A percentile compares a stretch with the other conserved stretches of the same genome.
These are phyloP conservation scores for Amblyjoppa proteus DNA, from an alignment of 2,888 invertebrate genomes.

Conservation along the genomic window DNA sequence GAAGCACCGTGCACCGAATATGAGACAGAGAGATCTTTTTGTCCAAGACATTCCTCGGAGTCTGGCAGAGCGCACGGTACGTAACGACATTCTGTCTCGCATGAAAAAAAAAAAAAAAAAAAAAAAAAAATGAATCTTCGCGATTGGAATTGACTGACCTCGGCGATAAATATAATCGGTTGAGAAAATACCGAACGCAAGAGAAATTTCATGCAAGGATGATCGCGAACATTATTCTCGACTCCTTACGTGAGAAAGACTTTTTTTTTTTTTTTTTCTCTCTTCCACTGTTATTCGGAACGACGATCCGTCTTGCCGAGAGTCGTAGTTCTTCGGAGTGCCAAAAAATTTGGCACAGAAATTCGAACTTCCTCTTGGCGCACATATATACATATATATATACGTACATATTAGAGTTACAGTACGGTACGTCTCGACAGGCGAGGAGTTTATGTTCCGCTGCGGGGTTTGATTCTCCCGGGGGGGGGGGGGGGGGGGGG, in stretches of 20 bases:
- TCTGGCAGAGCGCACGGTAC: neutral
- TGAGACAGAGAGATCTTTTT: neutral
- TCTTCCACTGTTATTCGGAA: conserved; percentile 10
- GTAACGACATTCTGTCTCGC: neutral
- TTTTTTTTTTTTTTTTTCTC: conserved; percentile 44
- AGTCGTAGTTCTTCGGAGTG: conserved; percentile 17
- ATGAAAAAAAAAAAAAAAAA: too few species aligned
- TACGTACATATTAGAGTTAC: neutral
- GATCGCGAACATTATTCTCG: neutral
- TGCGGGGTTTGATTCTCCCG: conserved; percentile 39
- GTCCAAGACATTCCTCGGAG: neutral
- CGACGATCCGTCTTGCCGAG: conserved; percentile 53
- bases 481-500: conserved; percentile 28
- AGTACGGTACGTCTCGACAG: conserved; percentile 36
- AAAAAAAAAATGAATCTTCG: neutral
- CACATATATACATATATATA: neutral
- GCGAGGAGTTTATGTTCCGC: conserved; percentile 56
- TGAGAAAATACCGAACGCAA: neutral
- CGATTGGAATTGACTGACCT: neutral
- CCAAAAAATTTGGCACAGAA: conserved; percentile 65
- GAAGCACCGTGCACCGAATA: neutral
- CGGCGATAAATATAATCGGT: neutral
- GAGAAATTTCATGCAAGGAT: neutral
- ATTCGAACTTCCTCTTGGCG: conserved; percentile 61
- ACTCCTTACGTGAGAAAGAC: conserved; percentile 27